Conservation (phyloP, 2,888 invertebrate genomes). For the Chrysomela aeneicollis region DNA sequence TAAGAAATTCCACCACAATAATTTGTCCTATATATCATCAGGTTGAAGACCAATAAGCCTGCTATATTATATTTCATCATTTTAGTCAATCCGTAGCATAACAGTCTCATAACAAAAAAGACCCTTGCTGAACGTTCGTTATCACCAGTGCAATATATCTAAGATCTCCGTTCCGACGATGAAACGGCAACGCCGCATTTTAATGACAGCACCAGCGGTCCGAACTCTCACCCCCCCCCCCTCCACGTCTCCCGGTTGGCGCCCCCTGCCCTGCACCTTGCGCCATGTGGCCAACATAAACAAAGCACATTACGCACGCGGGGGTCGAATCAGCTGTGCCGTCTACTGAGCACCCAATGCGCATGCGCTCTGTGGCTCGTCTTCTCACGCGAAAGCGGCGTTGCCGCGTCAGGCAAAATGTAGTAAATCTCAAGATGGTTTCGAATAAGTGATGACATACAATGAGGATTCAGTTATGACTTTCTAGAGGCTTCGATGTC, state of each 20-base stretch:
- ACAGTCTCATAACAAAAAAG: too few species aligned
- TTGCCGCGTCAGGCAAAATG: conserved; percentile 18
- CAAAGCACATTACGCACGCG: conserved; percentile 63
- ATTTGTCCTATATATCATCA: too few species aligned
- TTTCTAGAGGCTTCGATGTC: too few species aligned
- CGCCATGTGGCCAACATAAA: conserved; percentile 65
- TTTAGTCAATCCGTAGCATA: too few species aligned
- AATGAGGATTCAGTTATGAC: too few species aligned
- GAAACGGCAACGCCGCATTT: conserved; percentile 31
- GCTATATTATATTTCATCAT: too few species aligned
- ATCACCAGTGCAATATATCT: too few species aligned
- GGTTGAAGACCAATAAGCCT: too few species aligned
- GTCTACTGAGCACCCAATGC: conserved; percentile 49
- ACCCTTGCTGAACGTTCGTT: too few species aligned
- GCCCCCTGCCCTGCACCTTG: conserved; percentile 59
- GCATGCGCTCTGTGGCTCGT: conserved; percentile 39
- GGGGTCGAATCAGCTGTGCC: conserved; percentile 61
- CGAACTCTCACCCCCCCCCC: conserved; percentile 44
- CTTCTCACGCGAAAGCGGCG: conserved; percentile 20
- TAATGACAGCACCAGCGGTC: conserved; percentile 36
- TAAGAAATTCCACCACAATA: too few species aligned
- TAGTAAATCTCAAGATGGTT: neutral
- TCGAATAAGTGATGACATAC: neutral
- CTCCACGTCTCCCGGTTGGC: conserved; percentile 45
- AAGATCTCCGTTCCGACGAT: conserved; percentile 7